These are phyloP conservation scores for Crocuta crocuta DNA, from an alignment of 2,113 vertebrate species.

Conservation along the genomic window DNA sequence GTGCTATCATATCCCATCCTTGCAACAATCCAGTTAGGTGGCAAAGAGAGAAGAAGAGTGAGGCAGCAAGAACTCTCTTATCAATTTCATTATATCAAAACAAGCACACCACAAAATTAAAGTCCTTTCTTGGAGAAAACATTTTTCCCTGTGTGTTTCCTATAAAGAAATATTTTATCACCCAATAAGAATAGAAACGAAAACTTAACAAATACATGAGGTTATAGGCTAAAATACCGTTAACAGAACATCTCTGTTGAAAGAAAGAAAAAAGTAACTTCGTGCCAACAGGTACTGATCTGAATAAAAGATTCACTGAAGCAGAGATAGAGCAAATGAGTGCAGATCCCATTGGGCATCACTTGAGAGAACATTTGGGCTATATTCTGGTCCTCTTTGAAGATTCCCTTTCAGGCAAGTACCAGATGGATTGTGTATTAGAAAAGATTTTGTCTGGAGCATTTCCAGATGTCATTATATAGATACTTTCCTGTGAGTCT, in stretches of 20 bases:
- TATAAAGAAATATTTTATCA: not conserved
- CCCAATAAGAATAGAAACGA: not conserved
- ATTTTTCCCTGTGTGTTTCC: not conserved
- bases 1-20: not conserved
- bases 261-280: not conserved
- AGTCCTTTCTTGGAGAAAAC: not conserved
- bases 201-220: not conserved
- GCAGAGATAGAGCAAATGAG: not conserved
- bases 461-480: constrained; percentile 6
- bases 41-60: not conserved
- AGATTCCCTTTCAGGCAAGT: not conserved
- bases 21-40: not conserved
- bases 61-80: not conserved
- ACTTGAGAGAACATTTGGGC: not conserved
- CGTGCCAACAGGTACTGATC: not conserved
- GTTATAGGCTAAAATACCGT: not conserved
- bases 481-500: not conserved
- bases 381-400: not conserved
- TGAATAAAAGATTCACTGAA: not conserved
- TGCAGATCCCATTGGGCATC: not conserved
- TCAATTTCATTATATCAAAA: not conserved
- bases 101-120: not conserved
- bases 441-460: not conserved
- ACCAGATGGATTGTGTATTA: not conserved
- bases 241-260: not conserved